Evolutionary conservation across 2,113 vertebrate genomes (phyloP), one percentile per base, ranked within the genome.

Genomic region (Indicator indicator): DNA sequence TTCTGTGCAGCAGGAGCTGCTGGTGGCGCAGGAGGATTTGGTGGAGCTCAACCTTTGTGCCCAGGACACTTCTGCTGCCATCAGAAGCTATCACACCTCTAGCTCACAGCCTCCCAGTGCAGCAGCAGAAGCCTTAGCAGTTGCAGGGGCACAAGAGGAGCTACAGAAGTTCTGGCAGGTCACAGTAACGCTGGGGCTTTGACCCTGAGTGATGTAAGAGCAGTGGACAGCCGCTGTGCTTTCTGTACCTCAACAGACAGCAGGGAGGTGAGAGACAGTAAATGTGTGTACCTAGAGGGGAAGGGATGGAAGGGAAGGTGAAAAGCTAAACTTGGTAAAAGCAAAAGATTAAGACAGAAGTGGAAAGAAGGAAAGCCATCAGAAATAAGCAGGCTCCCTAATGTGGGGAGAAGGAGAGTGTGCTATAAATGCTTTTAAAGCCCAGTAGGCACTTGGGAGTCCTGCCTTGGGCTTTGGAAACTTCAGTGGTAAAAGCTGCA

Each of bases 21-120:
- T 0, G 0, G 2, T 46, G 13, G 19, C 28, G 26, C 8, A 0
- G 0, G 12, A 0, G 3, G 19, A 32, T 50, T 83, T 79, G 23
- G 23, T 7, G 13, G 12, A 16, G 79, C 12, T 36, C 44, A 36
- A 3, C 15, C n/a, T 50, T 40, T 0, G 10, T 12, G 8, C 30
- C 26, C 82, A 42, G 23, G 33, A 21, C 40, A 70, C 16, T 58
- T 36, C 40, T 78, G 50, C 21, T 73, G 56, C 50, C 32, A 10
- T 58, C 24, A 67, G 70, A 55, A 89, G 12, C n/a, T 69, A 74
- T 74, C 30, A 33, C 17, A 79, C 12, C 40, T n/a, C 19, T 5
- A 12, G 64, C 27, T 65, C 18, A 8, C 2, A 16, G 13, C 13
- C 24, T 69, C 56, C 68, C n/a, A 52, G 46, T 8, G 24, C 28